A percentile compares a stretch with the other conserved stretches of the same genome.
Conservation (phyloP, 2,113 vertebrate species). For the Pollachius pollachius region DNA sequence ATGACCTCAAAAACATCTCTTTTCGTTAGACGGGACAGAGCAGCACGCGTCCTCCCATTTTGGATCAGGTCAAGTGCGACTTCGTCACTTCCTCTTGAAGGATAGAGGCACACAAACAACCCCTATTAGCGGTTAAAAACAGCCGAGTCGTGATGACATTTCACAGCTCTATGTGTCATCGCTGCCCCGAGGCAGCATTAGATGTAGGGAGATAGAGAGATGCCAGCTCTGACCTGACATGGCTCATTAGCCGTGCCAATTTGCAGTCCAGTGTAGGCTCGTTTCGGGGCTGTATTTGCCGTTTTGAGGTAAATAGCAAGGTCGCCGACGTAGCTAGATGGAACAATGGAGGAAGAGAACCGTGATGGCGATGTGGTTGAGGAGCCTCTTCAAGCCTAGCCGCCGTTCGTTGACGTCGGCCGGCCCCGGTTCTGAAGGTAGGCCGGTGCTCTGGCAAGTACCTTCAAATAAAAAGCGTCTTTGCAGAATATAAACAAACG, state of each 20-base stretch:
- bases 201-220: no score
- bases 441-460: no score
- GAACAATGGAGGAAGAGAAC: neutral
- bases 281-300: conserved; percentile 7
- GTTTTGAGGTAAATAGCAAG: conserved; percentile 32
- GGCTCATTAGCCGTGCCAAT: conserved; percentile 32
- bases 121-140: neutral
- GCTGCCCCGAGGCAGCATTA: neutral
- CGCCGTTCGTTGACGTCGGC: no score
- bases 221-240: neutral
- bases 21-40: no score
- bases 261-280: conserved; percentile 32
- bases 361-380: no score
- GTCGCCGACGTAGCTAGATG: neutral
- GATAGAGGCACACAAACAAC: neutral
- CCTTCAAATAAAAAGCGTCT: no score
- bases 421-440: no score
- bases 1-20: no score
- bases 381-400: no score
- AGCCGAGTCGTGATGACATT: conserved; percentile 11
- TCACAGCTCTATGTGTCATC: conserved; percentile 15
- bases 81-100: conserved; percentile 33
- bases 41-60: neutral
- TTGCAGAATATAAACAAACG: no score
- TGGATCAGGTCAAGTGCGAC: conserved; percentile 1